Base-by-base conservation (phyloP, 2,888 invertebrate genomes). In the Mechanitis mazaeus region DNA sequence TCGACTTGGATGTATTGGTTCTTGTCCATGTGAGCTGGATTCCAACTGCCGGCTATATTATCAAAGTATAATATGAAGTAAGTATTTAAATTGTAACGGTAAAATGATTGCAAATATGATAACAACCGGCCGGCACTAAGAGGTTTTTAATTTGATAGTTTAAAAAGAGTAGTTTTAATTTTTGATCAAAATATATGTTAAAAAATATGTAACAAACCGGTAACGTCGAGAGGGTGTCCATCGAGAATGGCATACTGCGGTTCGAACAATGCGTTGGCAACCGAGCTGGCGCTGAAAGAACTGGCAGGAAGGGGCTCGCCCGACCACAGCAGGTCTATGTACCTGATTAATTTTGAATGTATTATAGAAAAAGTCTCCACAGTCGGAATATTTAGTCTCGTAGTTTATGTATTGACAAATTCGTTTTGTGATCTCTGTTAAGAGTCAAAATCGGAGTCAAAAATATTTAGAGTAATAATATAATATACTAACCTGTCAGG, bases 1-100 rank as follows among this genome's bases (percentile, higher is more conserved):
- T 93, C 91, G 35, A 95, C 86, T 81, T 95, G 93, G 64, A 96
- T 83, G 84, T 93, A 96, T 79, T 95, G 94, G 72, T 93, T 84
- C 68, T 83, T 75, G 74, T 94, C 92, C 33, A 87, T 82, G 31
- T 79, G 75, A 55, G 81, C 82, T 0, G 96, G 94, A 60, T 91
- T 92, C 97, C 97, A 97, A 72, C 93, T 93, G 54, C 93, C 93
- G 53, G 90, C 91, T 88, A 71, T 45, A 53, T 45, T 12, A 38
- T 46, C 33, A 59, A 12, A 9, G 9, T 31, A 50, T 50, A 3
- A 50, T 9, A 50, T 20, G 20, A 20, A 20, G 20, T 20, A 20
- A 20, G 20, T 20, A 20, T 20, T 20, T 20, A 20, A 20, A 20
- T 20, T 20, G 20, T 20, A 20, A 20, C 20, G 20, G 20, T 20